Evolutionary conservation across 2,888 invertebrate species (phyloP).

Genomic region (Priocnemis perturbator): DNA sequence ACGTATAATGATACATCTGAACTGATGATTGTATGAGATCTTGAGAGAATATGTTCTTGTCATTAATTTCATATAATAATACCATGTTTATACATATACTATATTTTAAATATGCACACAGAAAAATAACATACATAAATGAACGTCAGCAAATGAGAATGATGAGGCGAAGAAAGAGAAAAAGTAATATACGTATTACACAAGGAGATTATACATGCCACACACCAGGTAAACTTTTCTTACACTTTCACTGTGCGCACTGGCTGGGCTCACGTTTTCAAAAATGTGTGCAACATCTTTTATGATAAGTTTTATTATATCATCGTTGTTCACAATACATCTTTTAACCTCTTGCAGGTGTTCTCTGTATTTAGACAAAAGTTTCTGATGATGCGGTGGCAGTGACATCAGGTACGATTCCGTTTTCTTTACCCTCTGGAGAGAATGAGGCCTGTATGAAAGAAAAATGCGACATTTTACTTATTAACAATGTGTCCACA

Average conservation of each 20-base stretch:
- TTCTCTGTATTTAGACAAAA: conserved; percentile 84
- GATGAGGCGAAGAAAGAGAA: neutral
- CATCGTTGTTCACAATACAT: conserved; percentile 86
- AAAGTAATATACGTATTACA: conserved; percentile 24
- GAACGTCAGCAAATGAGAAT: no score
- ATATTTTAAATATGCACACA: no score
- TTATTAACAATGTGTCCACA: no score
- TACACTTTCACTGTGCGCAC: conserved; percentile 70
- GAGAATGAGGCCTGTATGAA: conserved; percentile 83
- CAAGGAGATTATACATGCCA: conserved; percentile 47
- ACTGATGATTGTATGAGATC: no score
- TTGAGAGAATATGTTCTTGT: no score
- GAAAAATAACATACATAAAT: no score
- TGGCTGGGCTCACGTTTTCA: conserved; percentile 81
- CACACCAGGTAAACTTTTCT: conserved; percentile 58
- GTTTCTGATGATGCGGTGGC: conserved; percentile 84
- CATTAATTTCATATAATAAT: no score
- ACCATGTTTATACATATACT: no score
- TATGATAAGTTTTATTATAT: conserved; percentile 83
- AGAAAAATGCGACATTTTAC: conserved; percentile 14
- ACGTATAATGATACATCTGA: no score
- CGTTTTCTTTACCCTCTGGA: conserved; percentile 85
- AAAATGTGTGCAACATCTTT: conserved; percentile 90
- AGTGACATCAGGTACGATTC: conserved; percentile 85
- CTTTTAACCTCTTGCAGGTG: conserved; percentile 85